A percentile compares a stretch with the other conserved stretches of the same genome.
Evolutionary conservation across 2,888 invertebrate genomes (phyloP).

Genomic region (Drosophila leonis): DNA sequence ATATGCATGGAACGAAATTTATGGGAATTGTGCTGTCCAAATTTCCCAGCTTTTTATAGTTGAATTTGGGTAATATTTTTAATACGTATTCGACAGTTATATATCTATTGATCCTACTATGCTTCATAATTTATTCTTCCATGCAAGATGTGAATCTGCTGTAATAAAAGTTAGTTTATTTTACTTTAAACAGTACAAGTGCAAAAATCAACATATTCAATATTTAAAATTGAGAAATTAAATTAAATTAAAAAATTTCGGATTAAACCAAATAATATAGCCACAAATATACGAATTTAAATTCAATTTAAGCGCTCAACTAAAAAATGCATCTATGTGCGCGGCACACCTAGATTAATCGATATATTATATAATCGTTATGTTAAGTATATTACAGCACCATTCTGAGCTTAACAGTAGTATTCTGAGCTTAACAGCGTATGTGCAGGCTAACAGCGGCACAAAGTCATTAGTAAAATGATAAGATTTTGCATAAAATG

Average conservation of each 20-base stretch:
- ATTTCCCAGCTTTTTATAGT: neutral
- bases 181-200: neutral
- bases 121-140: neutral
- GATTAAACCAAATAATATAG: neutral
- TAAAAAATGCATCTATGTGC: slow-evolving; percentile 6
- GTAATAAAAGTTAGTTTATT: neutral
- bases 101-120: neutral
- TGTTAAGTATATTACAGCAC: neutral
- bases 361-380: slow-evolving; percentile 17
- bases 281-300: neutral
- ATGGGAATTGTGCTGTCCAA: slow-evolving; percentile 14
- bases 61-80: slow-evolving; percentile 1
- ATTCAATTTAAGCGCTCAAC: slow-evolving; percentile 5
- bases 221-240: too few species aligned
- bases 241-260: neutral
- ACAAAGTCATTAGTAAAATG: too few species aligned
- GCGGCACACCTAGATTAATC: neutral
- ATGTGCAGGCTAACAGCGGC: neutral
- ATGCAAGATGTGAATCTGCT: neutral
- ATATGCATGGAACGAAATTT: slow-evolving; percentile 13
- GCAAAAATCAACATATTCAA: neutral
- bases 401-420: slow-evolving; percentile 29
- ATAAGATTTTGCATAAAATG: neutral
- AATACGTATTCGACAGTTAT: neutral
- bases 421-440: slow-evolving; percentile 23